Base-by-base conservation (phyloP, 2,888 invertebrate genomes). In the Drosophila histrio region DNA sequence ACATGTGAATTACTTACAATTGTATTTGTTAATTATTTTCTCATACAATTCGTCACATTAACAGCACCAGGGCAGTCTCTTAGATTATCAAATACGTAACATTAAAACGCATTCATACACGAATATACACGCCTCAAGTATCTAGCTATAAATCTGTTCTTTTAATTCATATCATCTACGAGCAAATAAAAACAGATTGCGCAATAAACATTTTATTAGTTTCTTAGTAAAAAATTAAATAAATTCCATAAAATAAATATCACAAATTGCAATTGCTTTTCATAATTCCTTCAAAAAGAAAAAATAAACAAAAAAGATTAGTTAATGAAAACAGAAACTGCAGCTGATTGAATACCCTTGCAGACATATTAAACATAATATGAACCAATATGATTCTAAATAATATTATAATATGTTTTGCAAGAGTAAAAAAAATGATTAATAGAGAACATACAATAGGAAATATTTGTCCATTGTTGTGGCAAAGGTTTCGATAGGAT, bases 401-500 rank as follows among this genome's bases (percentile, higher is more conserved):
- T n/a, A n/a, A 32, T 13, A 5, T 7, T 13, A 6, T 6, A 6
- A 36, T 4, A 36, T 9, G 8, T 1, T 22, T 22, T 24, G 21
- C 38, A 38, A 21, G 8, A 1, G 34, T 9, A 34, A 15, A 15
- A 8, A 8, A 32, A 15, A 15, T 3, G 3, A 32, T 2, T 7
- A 30, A 15, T 1, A 19, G 17, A 2, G 11, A 1, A 44, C 30
- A n/a, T 32, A 47, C 49, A 6, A 57, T 28, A 0, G n/a, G 17
- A 28, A 44, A 26, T 17, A 28, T 19, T 19, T 17, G 7, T 4
- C 76, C 76, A 3, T 22, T 32, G 21, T 77, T 77, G 3, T 11
- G 4, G 26, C 78, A 79, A 5, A 75, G 64, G 44, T 60, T 44
- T 4, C 26, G 0, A 30, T 62, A 74, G 22, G 41, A n/a, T 1